Conservation (phyloP, 2,888 invertebrate species). For the Junonia oenone region DNA sequence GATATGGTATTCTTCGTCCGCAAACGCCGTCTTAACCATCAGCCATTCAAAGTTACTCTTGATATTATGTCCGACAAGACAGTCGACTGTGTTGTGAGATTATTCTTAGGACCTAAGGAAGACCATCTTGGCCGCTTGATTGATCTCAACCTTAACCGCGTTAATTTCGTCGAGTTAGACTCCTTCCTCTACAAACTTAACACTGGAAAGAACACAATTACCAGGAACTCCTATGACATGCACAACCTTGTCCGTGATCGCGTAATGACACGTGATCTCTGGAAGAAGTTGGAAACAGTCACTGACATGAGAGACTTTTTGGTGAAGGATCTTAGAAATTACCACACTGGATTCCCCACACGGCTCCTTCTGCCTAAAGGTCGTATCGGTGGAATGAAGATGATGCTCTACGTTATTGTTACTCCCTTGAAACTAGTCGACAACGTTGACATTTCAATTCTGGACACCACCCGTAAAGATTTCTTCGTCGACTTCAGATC, state of each 20-base stretch:
- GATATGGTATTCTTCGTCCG: conserved; percentile 76
- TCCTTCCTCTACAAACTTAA: conserved; percentile 80
- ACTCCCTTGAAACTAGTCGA: conserved; percentile 73
- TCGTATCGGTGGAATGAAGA: conserved; percentile 81
- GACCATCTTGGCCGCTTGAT: conserved; percentile 78
- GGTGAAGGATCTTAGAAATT: conserved; percentile 57
- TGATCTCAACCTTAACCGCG: conserved; percentile 78
- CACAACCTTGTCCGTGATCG: conserved; percentile 83
- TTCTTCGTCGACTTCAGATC: conserved; percentile 56
- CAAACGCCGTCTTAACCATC: conserved; percentile 82
- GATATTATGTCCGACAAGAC: conserved; percentile 78
- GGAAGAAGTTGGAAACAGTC: conserved; percentile 81
- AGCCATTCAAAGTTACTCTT: conserved; percentile 80
- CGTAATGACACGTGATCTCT: conserved; percentile 81
- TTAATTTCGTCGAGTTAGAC: conserved; percentile 83
- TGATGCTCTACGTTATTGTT: conserved; percentile 82
- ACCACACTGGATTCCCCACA: conserved; percentile 84
- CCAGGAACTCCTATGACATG: conserved; percentile 82
- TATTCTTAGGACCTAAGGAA: conserved; percentile 85
- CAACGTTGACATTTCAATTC: conserved; percentile 51
- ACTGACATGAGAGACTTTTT: conserved; percentile 54
- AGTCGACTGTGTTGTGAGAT: conserved; percentile 80
- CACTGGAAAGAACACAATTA: conserved; percentile 83
- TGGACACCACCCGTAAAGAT: conserved; percentile 69
- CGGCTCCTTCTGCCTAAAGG: conserved; percentile 87